Conservation (phyloP, 2,888 invertebrate species). For the Noctua fimbriata region DNA sequence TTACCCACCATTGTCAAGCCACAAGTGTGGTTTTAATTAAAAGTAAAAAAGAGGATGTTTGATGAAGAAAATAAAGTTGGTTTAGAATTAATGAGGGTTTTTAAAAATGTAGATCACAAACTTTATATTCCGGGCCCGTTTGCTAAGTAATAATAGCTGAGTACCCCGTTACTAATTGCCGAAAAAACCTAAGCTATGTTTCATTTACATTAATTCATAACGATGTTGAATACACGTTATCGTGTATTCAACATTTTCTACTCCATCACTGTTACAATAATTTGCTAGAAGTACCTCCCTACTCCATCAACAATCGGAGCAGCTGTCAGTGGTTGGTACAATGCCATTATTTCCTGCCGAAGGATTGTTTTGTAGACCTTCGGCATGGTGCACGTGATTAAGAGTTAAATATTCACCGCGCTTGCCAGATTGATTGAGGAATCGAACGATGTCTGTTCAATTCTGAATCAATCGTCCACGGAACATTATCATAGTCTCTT, state of each 20-base stretch:
- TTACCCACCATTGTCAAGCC: conserved; percentile 73
- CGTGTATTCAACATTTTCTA: not conserved
- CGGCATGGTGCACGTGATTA: conserved; percentile 35
- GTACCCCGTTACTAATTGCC: conserved; percentile 50
- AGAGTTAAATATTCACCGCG: conserved; percentile 55
- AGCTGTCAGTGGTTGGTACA: conserved; percentile 52
- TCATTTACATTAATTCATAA: conserved; percentile 31
- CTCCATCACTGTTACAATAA: conserved; percentile 3
- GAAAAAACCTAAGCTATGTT: conserved; percentile 38
- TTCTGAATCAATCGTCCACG: conserved; percentile 17
- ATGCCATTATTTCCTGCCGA: conserved; percentile 56
- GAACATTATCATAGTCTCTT: not conserved
- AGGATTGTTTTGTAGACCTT: conserved; percentile 34
- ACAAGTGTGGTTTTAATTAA: conserved; percentile 72
- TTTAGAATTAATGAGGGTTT: conserved; percentile 72
- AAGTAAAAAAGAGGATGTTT: conserved; percentile 72
- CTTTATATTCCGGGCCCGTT: conserved; percentile 47
- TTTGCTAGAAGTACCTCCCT: not conserved
- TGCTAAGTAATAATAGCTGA: conserved; percentile 38
- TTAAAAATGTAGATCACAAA: conserved; percentile 67
- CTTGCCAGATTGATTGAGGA: conserved; percentile 53
- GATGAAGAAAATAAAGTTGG: conserved; percentile 70
- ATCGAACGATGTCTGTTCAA: conserved; percentile 24
- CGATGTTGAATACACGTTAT: not conserved
- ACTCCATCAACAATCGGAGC: conserved; percentile 23